phyloP scores from a whole-genome alignment of 2,888 invertebrate genomes.

The Drosophila suboccidentalis region DNA sequence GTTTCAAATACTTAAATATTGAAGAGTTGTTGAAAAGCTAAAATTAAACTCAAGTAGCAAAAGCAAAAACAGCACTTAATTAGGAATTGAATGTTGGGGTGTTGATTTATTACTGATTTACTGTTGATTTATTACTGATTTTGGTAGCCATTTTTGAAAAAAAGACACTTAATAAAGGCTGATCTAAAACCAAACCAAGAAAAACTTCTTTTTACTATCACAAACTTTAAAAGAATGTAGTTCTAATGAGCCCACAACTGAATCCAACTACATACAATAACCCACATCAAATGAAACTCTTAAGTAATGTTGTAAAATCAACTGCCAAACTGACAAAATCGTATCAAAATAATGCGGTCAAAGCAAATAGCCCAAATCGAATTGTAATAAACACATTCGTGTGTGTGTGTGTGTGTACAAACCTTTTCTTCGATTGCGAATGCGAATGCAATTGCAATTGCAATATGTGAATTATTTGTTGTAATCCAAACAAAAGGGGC shows the following conservation, averaged over 20 bases:
- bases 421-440: conserved; percentile 42
- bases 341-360: conserved; percentile 53
- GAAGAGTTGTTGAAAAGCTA: neutral
- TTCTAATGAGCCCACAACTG: neutral
- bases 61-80: neutral
- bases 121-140: no score
- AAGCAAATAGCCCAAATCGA: conserved; percentile 29
- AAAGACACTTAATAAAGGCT: no score
- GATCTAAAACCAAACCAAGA: neutral
- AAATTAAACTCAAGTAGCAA: neutral
- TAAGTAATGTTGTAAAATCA: conserved; percentile 10
- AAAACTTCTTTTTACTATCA: no score
- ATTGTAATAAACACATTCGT: conserved; percentile 24
- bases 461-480: conserved; percentile 55
- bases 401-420: conserved; percentile 32
- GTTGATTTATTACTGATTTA: no score
- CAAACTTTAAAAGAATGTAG: neutral
- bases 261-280: neutral
- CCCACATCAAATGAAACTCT: conserved; percentile 4
- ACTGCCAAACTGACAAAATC: conserved; percentile 25
- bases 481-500: conserved; percentile 71
- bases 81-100: neutral
- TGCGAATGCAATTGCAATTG: conserved; percentile 46
- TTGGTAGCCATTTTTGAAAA: no score
- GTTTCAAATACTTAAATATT: neutral